Base-by-base conservation (phyloP, 1,140 invertebrate genomes). In the Leguminivora glycinivorella region DNA sequence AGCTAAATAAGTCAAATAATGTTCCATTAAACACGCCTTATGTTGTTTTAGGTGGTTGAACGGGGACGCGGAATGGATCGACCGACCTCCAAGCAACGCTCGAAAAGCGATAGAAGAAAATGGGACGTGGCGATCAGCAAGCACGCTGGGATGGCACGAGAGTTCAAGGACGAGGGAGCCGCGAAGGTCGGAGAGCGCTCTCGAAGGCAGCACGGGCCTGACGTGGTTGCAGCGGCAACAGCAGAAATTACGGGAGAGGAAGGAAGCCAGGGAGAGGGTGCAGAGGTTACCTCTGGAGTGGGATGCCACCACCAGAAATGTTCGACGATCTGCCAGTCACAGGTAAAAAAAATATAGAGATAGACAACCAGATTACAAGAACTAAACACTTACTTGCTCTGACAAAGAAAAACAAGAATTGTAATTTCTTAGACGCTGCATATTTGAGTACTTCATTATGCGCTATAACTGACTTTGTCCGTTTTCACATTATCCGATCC, bases 171-270 rank as follows among this genome's bases (percentile, higher is more conserved):
- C 76, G 25, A 70, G 86, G n/a, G 89, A 90, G 60, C 81, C 88
- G 0, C 81, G 87, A 1, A 77, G 87, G 22, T 88, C 87, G 1
- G 87, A 90, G 63, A 83, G 83, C 17, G 82, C 79, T n/a, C 69
- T 74, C 6, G 85, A 88, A 34, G 73, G 77, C 7, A 87, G 78
- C 68, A 92, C 92, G 3, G 93, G 93, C 17, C 83, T 95, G 66
- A 95, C 95, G 19, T 96, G 95, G 95, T 88, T 96, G 68, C 95
- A 96, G 83, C 93, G 95, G 72, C 96, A 97, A 80, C 96, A 97
- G 81, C 93, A 95, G 80, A 96, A 96, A 80, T 91, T 97, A 1
- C 92, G 94, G 80, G 93, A 95, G 85, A 88, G 95, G 84, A 89
- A 94, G 90, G 93, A 95, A 85, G 87, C 94, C 40, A 93, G 95